These are phyloP conservation scores for Melanotaenia parkinsoni DNA, from an alignment of 2,797 vertebrate genomes.

Conservation along the genomic window DNA sequence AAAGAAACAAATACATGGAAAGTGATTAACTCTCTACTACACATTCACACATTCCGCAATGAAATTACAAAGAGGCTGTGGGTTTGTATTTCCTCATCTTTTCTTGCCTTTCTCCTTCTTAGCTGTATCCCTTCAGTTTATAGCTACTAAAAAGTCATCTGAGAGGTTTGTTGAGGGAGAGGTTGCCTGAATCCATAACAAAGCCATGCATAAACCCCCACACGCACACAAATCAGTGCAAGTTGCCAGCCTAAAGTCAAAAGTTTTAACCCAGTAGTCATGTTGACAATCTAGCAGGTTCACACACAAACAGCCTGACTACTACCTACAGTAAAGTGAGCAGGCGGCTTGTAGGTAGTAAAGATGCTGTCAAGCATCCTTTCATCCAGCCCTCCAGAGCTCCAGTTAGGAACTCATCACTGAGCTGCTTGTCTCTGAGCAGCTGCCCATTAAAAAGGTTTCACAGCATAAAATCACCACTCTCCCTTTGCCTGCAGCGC, in stretches of 20 bases:
- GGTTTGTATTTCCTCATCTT: constrained; percentile 28
- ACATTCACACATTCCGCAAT: constrained; percentile 44
- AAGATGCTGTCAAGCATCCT: constrained; percentile 48
- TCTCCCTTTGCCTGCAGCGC: constrained; percentile 63
- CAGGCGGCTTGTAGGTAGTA: constrained; percentile 48
- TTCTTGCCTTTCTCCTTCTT: constrained; percentile 16
- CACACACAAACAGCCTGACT: constrained; percentile 14
- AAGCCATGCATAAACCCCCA: constrained; percentile 51
- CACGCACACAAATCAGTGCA: constrained; percentile 17
- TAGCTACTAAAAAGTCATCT: constrained; percentile 58
- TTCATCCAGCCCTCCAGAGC: constrained; percentile 42
- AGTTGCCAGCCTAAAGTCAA: constrained; percentile 31
- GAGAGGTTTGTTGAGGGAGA: constrained; percentile 43
- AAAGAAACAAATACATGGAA: constrained; percentile 27
- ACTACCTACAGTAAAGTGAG: constrained; percentile 31
- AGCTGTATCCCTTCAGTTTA: constrained; percentile 47
- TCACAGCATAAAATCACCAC: constrained; percentile 57
- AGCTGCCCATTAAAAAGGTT: constrained; percentile 66
- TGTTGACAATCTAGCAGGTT: constrained; percentile 6
- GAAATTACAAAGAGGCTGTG: constrained; percentile 35
- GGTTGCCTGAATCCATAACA: constrained; percentile 57
- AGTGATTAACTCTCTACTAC: constrained; percentile 28
- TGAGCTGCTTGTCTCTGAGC: constrained; percentile 36
- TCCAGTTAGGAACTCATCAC: constrained; percentile 53
- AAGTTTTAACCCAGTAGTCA: constrained; percentile 31